A percentile compares a stretch with the other conserved stretches of the same genome.
Conservation (phyloP, 2,797 vertebrate genomes). For the Kryptolebias ocellatus region DNA sequence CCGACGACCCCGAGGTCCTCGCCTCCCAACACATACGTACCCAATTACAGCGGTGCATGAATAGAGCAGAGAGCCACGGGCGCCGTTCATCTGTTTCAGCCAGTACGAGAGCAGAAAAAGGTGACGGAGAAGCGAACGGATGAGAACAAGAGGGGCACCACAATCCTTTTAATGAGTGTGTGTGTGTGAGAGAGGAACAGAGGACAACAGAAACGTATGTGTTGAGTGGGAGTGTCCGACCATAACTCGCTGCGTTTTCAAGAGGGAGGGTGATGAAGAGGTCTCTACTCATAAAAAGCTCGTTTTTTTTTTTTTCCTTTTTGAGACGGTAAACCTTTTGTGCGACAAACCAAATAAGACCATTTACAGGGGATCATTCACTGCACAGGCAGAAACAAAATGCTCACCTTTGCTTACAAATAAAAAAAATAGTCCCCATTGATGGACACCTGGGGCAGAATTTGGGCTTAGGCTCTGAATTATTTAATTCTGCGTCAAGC, state of each 20-base stretch:
- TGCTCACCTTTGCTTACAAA: background rate
- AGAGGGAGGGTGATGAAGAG: conserved; percentile 34
- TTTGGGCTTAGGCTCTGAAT: too few species aligned
- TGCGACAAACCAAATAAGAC: conserved; percentile 42
- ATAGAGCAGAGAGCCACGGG: conserved; percentile 19
- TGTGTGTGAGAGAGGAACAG: conserved; percentile 29
- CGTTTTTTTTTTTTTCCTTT: conserved; percentile 46
- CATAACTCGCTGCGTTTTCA: conserved; percentile 59
- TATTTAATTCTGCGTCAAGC: too few species aligned
- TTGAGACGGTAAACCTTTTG: conserved; percentile 32
- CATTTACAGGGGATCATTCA: conserved; percentile 43
- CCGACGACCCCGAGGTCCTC: conserved; percentile 44
- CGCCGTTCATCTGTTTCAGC: conserved; percentile 35
- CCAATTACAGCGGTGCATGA: conserved; percentile 56
- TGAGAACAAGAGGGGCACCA: conserved; percentile 49
- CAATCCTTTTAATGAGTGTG: conserved; percentile 54
- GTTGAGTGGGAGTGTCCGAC: conserved; percentile 43
- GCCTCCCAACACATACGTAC: conserved; percentile 24
- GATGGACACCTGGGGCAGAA: too few species aligned
- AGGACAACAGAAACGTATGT: conserved; percentile 36
- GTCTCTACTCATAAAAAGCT: conserved; percentile 31
- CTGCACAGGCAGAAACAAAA: conserved; percentile 5
- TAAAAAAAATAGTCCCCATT: too few species aligned
- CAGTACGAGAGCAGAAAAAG: conserved; percentile 28
- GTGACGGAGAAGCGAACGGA: conserved; percentile 46